Evolutionary conservation across 2,113 vertebrate genomes (phyloP).

Genomic region (Corythoichthys haematopterus): DNA sequence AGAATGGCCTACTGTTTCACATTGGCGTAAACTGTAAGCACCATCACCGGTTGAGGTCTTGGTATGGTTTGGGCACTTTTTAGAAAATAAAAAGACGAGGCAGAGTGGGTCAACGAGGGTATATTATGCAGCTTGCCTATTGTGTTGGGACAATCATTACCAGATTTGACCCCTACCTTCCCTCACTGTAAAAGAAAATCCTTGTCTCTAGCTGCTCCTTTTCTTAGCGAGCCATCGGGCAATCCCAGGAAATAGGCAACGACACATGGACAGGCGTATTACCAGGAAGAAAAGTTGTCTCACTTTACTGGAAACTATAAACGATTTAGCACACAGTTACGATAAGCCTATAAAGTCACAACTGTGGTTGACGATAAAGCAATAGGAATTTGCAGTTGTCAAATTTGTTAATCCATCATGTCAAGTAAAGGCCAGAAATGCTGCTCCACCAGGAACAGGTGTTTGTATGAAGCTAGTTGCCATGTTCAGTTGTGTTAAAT

Average conservation of each 20-base stretch:
- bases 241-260: slow-evolving; percentile 38
- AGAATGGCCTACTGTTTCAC: slow-evolving; percentile 40
- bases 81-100: slow-evolving; percentile 30
- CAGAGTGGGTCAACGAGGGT: slow-evolving; percentile 8
- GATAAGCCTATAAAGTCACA: slow-evolving; percentile 8
- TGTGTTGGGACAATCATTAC: slow-evolving; percentile 53
- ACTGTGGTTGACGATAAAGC: slow-evolving; percentile 14
- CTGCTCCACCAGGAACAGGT: slow-evolving; percentile 31
- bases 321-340: slow-evolving; percentile 8
- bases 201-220: slow-evolving; percentile 19
- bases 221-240: slow-evolving; percentile 41
- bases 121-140: slow-evolving; percentile 36
- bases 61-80: slow-evolving; percentile 34
- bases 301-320: slow-evolving; percentile 26
- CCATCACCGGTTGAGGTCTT: slow-evolving; percentile 30
- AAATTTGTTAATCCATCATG: slow-evolving; percentile 33
- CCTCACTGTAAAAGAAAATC: slow-evolving; percentile 31
- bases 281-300: slow-evolving; percentile 16
- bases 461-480: slow-evolving; percentile 30
- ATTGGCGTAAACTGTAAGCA: slow-evolving; percentile 5
- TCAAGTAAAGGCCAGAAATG: slow-evolving; percentile 16
- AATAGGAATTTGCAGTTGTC: slow-evolving; percentile 41
- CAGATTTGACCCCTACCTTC: slow-evolving; percentile 51
- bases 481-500: slow-evolving; percentile 13
- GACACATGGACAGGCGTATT: slow-evolving; percentile 40